phyloP scores from a whole-genome alignment of 2,888 invertebrate species.

The Elysia crispata region DNA sequence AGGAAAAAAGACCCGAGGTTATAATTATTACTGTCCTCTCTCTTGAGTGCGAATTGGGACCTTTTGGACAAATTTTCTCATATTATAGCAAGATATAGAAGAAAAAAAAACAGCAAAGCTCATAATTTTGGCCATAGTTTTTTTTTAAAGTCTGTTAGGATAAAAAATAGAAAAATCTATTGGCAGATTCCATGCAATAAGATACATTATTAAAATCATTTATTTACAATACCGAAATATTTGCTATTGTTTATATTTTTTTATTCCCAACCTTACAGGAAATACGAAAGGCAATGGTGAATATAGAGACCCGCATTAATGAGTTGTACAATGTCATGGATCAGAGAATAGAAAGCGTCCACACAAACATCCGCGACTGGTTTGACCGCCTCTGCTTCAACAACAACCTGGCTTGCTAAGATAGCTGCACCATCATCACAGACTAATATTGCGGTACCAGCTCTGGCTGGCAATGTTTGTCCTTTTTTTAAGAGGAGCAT shows the following conservation, averaged over 20 bases:
- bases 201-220: no score
- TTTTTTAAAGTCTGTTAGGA: no score
- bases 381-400: conserved; percentile 27
- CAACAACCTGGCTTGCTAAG: conserved; percentile 37
- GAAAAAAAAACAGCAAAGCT: neutral
- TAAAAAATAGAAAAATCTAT: no score
- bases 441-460: no score
- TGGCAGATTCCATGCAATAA: no score
- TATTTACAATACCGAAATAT: no score
- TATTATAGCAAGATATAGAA: neutral
- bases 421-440: neutral
- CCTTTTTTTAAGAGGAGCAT: no score
- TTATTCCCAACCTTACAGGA: conserved; percentile 17
- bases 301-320: conserved; percentile 50
- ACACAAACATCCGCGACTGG: conserved; percentile 22
- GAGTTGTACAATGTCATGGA: conserved; percentile 35
- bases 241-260: neutral
- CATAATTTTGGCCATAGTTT: no score
- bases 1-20: no score
- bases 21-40: no score
- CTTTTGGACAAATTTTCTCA: neutral
- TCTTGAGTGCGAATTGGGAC: no score
- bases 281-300: conserved; percentile 53
- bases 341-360: conserved; percentile 20
- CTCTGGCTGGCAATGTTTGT: no score